Conservation (phyloP, 1,140 invertebrate species). For the Lepidurus arcticus region DNA sequence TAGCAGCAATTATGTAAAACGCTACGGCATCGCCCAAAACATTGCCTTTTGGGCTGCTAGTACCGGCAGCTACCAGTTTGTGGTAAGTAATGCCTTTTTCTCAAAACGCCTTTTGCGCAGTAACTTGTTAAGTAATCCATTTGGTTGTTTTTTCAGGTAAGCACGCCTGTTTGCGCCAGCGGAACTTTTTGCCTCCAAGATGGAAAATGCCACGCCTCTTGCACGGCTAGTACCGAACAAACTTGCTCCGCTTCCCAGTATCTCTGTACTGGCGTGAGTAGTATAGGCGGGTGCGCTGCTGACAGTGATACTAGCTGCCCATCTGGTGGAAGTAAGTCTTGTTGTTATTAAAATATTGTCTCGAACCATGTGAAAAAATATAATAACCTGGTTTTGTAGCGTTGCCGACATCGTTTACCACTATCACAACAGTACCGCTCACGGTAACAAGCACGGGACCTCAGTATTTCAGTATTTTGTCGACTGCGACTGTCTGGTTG, state of each 20-base stretch:
- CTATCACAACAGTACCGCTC: neutral
- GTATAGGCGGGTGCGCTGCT: neutral
- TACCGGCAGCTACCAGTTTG: constrained; percentile 2
- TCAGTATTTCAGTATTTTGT: neutral
- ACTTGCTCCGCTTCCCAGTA: neutral
- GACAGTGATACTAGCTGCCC: neutral
- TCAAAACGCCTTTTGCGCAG: neutral
- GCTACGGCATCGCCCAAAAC: neutral
- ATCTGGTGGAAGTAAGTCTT: neutral
- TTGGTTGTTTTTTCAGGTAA: neutral
- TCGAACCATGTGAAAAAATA: neutral
- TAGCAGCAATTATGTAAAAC: neutral
- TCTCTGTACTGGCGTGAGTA: neutral
- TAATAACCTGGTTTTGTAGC: neutral
- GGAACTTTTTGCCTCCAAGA: constrained; percentile 23
- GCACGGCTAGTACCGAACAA: neutral
- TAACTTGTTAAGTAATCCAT: neutral
- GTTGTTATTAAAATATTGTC: too few relatives aligned
- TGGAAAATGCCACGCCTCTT: constrained; percentile 15
- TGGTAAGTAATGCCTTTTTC: neutral
- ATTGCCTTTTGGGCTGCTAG: constrained; percentile 23
- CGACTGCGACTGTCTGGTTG: neutral
- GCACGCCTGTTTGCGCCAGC: constrained; percentile 21
- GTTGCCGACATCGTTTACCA: neutral
- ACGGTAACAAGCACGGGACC: neutral